phyloP scores from a whole-genome alignment of 2,797 vertebrate species.

The Stomatorhinus walkeri region DNA sequence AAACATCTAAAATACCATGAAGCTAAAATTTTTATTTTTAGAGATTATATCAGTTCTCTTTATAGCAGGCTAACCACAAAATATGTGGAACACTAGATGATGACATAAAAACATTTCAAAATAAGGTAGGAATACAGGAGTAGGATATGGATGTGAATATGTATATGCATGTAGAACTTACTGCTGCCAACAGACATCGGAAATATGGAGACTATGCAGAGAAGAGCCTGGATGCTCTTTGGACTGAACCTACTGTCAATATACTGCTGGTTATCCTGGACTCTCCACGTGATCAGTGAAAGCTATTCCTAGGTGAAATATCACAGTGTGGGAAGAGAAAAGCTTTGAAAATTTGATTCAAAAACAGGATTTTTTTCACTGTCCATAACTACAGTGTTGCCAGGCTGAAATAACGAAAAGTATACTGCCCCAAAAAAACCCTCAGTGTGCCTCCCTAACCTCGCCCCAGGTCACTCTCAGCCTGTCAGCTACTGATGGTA shows the following conservation, averaged over 20 bases:
- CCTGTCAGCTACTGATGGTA: not conserved
- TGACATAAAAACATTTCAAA: not conserved
- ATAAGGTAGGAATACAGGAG: not conserved
- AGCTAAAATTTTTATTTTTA: conserved; percentile 3
- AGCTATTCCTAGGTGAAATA: conserved; percentile 4
- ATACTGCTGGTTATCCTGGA: not conserved
- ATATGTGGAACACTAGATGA: not conserved
- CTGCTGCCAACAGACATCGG: not conserved
- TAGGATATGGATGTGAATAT: not conserved
- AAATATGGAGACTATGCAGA: not conserved
- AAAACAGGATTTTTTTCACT: conserved; percentile 5
- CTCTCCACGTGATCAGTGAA: not conserved
- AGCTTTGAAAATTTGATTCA: not conserved
- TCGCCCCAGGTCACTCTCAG: not conserved
- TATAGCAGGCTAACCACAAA: not conserved
- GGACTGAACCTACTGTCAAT: not conserved
- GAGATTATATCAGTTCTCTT: not conserved
- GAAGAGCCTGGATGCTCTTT: conserved; percentile 6
- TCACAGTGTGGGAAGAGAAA: conserved; percentile 7
- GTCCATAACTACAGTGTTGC: not conserved
- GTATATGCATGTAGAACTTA: not conserved
- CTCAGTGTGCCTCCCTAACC: not conserved
- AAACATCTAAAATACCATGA: not conserved
- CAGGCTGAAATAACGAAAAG: not conserved
- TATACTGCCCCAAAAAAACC: not conserved